phyloP scores from a whole-genome alignment of 2,797 vertebrate genomes.

The Phalanger gymnotis region DNA sequence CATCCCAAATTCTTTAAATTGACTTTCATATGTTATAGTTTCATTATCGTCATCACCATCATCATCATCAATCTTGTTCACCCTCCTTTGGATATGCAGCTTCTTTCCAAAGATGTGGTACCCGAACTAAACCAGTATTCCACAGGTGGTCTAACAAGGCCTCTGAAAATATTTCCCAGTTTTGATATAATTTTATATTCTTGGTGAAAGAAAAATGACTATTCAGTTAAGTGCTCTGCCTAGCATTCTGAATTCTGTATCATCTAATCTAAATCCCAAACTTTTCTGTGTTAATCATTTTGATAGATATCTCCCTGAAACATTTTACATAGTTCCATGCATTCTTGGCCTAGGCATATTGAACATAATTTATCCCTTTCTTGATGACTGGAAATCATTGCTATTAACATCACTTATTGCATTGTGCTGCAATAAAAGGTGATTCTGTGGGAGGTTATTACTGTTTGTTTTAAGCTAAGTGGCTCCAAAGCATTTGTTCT shows the following conservation, averaged over 20 bases:
- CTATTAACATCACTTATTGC: not conserved
- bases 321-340: not conserved
- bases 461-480: not conserved
- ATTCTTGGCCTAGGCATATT: not conserved
- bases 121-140: not conserved
- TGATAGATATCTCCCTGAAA: not conserved
- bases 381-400: not conserved
- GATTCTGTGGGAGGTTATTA: not conserved
- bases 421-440: not conserved
- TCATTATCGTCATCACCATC: not conserved
- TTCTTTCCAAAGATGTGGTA: not conserved
- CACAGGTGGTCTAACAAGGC: not conserved
- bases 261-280: not conserved
- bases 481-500: not conserved
- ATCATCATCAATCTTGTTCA: not conserved
- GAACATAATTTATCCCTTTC: not conserved
- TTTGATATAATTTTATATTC: not conserved
- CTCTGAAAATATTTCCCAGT: not conserved
- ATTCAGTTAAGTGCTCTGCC: not conserved
- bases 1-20: not conserved
- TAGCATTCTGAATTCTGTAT: not conserved
- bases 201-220: not conserved
- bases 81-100: not conserved
- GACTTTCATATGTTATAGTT: not conserved
- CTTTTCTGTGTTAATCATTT: too few relatives aligned